Base-by-base conservation (phyloP, 2,888 invertebrate genomes). In the Zonitis immaculata region DNA sequence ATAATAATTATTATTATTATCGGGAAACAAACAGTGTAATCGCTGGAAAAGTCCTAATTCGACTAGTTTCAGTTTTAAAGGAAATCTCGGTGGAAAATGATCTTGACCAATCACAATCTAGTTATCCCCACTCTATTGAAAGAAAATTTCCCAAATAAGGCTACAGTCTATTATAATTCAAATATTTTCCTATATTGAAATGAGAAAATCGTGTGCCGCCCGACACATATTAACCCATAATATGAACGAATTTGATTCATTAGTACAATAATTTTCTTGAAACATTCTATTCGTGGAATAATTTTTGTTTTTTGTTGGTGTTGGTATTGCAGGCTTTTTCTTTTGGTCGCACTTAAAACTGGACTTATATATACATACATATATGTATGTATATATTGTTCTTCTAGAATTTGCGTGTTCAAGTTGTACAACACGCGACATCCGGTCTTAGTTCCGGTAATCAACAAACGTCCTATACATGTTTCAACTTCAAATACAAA, bases 201-300 rank as follows among this genome's bases (percentile, higher is more conserved):
- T 26, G 26, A 8, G 60, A 59, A 61, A 62, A 54, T 58, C 67
- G 64, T n/a, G n/a, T n/a, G n/a, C n/a, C n/a, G n/a, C n/a, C 64
- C 62, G 63, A 67, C 68, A 70, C 69, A 67, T 67, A 65, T 63
- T 70, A 66, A 71, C 69, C 71, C 58, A 68, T 64, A 60, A 61
- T 57, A 53, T 56, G 52, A 8, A 22, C 22, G 5, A n/a, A n/a
- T n/a, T n/a, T n/a, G n/a, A n/a, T n/a, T n/a, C n/a, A n/a, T n/a
- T n/a, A n/a, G n/a, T n/a, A 22, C 5, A 5, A 26, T 26, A 1
- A 26, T 26, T 26, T 8, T 5, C 26, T 6, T 5, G 6, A 26
- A 26, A 26, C 3, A 26, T 26, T 7, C 8, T 3, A 26, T 26
- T 26, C 26, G 6, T 7, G 5, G 8, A 26, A 26, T n/a, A n/a